phyloP scores from a whole-genome alignment of 2,113 vertebrate genomes.

The zebrafish (Danio rerio) region GRCz12tu NC_133194.1:8381001-8381500 shows the following conservation, averaged over 20 bases:
- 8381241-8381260: conserved; percentile 31
- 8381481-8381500: conserved; percentile 12
- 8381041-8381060: background rate
- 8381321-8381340: conserved; percentile 17
- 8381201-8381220: background rate
- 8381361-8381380: background rate
- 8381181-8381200: background rate
- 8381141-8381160: background rate
- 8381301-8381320: background rate
- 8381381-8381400: conserved; percentile 9
- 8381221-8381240: conserved; percentile 3
- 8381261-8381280: conserved; percentile 19
- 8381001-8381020: background rate
- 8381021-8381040: background rate
- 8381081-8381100: background rate
- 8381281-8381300: conserved; percentile 22
- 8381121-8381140: background rate
- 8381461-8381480: conserved; percentile 13
- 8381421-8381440: background rate
- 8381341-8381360: conserved; percentile 29
- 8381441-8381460: conserved; percentile 25
- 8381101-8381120: background rate
- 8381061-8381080: background rate
- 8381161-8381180: conserved; percentile 13
- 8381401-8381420: background rate